Base-by-base conservation (phyloP, 2,797 vertebrate genomes). In the Cottoperca gobio region DNA sequence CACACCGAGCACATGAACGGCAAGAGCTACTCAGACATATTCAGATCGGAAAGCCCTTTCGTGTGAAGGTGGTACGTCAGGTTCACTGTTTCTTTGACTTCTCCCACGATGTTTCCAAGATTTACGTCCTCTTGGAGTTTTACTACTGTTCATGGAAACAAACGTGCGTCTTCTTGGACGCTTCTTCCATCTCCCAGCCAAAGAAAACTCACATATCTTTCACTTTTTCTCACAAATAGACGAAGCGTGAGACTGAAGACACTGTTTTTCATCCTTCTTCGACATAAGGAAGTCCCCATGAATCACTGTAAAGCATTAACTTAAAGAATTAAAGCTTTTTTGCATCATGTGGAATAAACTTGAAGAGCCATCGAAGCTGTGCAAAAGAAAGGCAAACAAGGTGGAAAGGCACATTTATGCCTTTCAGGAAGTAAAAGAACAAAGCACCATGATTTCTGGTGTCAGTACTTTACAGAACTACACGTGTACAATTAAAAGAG, bases 1-100 rank as follows among this genome's bases (percentile, higher is more conserved):
- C 92, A 95, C 89, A 95, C 94, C 4, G 97, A 99, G 86, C 95
- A 97, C 73, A 91, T 96, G 78, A 99, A 99, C 16, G 96, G 97
- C 23, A 99, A 99, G 92, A 95, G 93, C 92, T 96, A 95, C 91
- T 94, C 89, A 85, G 97, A 92, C 82, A 94, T 96, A 23, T 94
- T 97, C 77, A 94, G 97, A 80, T 93, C 95, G 0, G 97, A 98
- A 24, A 98, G 96, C 74, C 88, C 96, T 0, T 97, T 96, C 0
- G 96, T 96, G 35, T 99, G 94, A 97, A 42, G 68, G 1, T 0
- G 35, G 28, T 19, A 11, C 42, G 21, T 16, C 9, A n/a, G 19
- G 7, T 13, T 54, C 17, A 2, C 21, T 0, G n/a, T 40, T 61
- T 59, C 11, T 71, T 50, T 46, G 45, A 76, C 46, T 53, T 24